Conservation (phyloP, 2,888 invertebrate species). For the Teleiodes luculella region DNA sequence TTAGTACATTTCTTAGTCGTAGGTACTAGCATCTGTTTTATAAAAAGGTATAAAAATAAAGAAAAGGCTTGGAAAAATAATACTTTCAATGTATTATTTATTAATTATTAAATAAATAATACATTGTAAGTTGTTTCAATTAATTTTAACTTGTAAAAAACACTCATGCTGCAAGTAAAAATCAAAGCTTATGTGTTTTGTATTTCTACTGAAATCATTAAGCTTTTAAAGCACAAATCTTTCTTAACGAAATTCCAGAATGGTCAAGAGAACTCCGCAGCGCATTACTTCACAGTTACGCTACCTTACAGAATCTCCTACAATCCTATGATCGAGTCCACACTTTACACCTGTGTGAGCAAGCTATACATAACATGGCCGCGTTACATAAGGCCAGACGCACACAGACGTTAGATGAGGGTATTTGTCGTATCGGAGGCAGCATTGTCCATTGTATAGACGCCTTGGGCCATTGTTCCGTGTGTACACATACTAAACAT, state of each 20-base stretch:
- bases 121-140: no score
- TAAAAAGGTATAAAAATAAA: no score
- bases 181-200: no score
- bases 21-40: no score
- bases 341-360: neutral
- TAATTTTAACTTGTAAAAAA: no score
- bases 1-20: no score
- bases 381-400: constrained; percentile 55
- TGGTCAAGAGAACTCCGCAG: neutral
- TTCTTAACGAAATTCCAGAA: neutral
- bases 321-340: neutral
- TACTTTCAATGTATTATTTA: no score
- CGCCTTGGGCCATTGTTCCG: constrained; percentile 67
- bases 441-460: constrained; percentile 75
- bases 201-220: no score
- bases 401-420: constrained; percentile 57
- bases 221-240: no score
- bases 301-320: neutral
- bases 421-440: constrained; percentile 62
- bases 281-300: neutral
- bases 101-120: no score
- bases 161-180: no score
- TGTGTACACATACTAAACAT: constrained; percentile 39
- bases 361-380: constrained; percentile 2
- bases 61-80: no score